These are phyloP conservation scores for Neelides folsomi DNA, from an alignment of 2,888 invertebrate genomes.

Conservation along the genomic window DNA sequence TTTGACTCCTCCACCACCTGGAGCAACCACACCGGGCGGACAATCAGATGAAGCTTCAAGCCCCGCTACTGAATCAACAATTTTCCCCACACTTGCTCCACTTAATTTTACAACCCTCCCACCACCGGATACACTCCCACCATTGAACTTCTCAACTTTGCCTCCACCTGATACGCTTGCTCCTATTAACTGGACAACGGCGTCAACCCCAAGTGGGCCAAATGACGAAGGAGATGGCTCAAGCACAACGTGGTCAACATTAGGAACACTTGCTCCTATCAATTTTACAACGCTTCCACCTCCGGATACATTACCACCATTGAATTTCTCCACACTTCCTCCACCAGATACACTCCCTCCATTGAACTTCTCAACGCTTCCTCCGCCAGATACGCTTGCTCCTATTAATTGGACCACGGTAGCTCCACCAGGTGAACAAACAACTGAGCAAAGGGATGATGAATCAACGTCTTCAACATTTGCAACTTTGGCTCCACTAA, in stretches of 20 bases:
- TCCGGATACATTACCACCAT: background rate
- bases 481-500: background rate
- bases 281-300: conserved; percentile 7
- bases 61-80: conserved; percentile 1
- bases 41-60: conserved; percentile 1
- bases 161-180: conserved; percentile 3
- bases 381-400: conserved; percentile 1
- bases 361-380: background rate
- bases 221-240: no score
- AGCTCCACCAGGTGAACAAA: background rate
- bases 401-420: conserved; percentile 1
- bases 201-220: no score
- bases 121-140: conserved; percentile 5
- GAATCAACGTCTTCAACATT: no score
- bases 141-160: background rate
- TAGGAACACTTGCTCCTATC: no score
- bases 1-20: background rate
- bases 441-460: background rate
- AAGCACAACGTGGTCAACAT: no score
- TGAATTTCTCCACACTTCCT: background rate
- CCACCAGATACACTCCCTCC: conserved; percentile 2
- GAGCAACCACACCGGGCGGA: background rate
- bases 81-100: conserved; percentile 4
- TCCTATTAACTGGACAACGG: background rate
- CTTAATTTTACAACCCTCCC: background rate